phyloP scores from a whole-genome alignment of 2,113 vertebrate species.

The Neodon shergylaensis region DNA sequence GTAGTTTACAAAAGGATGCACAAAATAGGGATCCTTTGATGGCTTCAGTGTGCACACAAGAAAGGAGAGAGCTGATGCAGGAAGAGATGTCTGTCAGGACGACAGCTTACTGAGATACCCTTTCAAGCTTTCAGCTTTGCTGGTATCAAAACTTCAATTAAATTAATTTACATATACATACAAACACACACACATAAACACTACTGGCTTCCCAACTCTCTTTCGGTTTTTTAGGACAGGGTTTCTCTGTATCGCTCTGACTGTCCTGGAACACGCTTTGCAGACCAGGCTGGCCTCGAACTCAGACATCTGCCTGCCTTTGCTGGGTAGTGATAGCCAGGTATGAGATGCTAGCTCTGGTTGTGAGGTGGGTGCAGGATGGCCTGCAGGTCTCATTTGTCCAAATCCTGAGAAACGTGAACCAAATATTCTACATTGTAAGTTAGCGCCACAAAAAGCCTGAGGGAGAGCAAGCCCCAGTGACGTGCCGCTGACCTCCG shows the following conservation, averaged over 20 bases:
- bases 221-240: background rate
- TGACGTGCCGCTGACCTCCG: background rate
- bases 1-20: conserved; percentile 40
- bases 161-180: background rate
- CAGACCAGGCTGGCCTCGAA: background rate
- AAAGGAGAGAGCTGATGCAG: background rate
- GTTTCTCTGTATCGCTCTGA: background rate
- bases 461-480: background rate
- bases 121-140: background rate
- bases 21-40: conserved; percentile 37
- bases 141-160: background rate
- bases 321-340: background rate
- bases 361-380: background rate
- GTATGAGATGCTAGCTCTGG: background rate
- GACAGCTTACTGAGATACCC: background rate
- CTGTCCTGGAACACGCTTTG: background rate
- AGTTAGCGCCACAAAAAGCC: background rate
- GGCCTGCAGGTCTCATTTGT: background rate
- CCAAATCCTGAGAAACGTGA: background rate
- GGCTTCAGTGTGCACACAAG: background rate
- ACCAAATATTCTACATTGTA: background rate
- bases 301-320: background rate
- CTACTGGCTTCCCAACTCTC: background rate
- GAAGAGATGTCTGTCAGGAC: background rate
- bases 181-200: background rate